These are phyloP conservation scores for Perizoma flavofasciatum DNA, from an alignment of 2,888 invertebrate genomes.

Conservation along the genomic window DNA sequence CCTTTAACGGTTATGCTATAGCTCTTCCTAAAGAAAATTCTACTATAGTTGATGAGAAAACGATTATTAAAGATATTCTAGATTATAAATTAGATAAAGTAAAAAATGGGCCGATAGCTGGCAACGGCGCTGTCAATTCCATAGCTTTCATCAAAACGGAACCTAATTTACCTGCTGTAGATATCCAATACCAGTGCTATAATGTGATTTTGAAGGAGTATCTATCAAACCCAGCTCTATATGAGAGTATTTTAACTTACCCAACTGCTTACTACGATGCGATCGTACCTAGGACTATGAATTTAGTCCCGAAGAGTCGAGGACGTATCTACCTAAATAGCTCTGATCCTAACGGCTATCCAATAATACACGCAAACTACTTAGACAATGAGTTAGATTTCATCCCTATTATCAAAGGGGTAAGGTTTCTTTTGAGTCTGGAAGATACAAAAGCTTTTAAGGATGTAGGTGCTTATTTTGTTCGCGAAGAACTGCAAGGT, in stretches of 20 bases:
- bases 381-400: slow-evolving; percentile 85
- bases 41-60: slow-evolving; percentile 64
- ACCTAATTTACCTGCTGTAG: slow-evolving; percentile 78
- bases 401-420: slow-evolving; percentile 82
- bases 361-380: slow-evolving; percentile 87
- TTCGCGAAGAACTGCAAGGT: slow-evolving; percentile 79
- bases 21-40: slow-evolving; percentile 77
- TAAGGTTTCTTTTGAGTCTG: slow-evolving; percentile 81
- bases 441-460: slow-evolving; percentile 83
- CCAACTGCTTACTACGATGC: slow-evolving; percentile 85
- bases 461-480: slow-evolving; percentile 80
- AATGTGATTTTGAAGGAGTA: slow-evolving; percentile 77
- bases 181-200: slow-evolving; percentile 84
- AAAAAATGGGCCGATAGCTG: slow-evolving; percentile 76
- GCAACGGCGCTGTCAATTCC: slow-evolving; percentile 80
- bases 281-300: slow-evolving; percentile 81
- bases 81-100: slow-evolving; percentile 59
- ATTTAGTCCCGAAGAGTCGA: slow-evolving; percentile 84
- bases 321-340: slow-evolving; percentile 85
- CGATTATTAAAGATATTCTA: slow-evolving; percentile 64
- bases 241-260: slow-evolving; percentile 54
- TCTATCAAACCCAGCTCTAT: slow-evolving; percentile 69
- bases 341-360: slow-evolving; percentile 87
- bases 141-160: slow-evolving; percentile 83
- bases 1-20: slow-evolving; percentile 75